phyloP scores from a whole-genome alignment of 53 echinoderm and acorn worm species.

The Glandiceps talaboti region DNA sequence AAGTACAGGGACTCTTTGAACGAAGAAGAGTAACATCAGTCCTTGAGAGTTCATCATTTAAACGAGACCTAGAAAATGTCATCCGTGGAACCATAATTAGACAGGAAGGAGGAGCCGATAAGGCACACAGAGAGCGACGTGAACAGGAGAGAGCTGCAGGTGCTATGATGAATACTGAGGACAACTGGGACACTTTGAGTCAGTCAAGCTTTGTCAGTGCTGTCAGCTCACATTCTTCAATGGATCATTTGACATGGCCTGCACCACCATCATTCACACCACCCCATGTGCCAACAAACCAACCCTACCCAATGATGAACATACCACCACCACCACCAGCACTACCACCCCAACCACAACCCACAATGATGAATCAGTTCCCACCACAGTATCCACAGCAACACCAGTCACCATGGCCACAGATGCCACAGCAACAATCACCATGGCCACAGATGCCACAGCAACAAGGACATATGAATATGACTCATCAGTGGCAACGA shows the following conservation, averaged over 20 bases:
- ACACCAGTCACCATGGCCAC: slow-evolving; percentile 3
- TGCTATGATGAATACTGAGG: background rate
- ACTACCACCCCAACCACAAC: slow-evolving; percentile 3
- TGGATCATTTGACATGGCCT: background rate
- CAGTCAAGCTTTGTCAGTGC: background rate
- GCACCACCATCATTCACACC: background rate
- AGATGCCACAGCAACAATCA: slow-evolving; percentile 6
- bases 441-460: slow-evolving; percentile 19
- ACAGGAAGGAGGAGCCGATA: slow-evolving; percentile 68
- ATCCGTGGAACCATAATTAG: slow-evolving; percentile 55
- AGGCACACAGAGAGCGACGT: background rate
- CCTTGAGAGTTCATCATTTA: slow-evolving; percentile 41
- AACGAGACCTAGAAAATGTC: slow-evolving; percentile 64
- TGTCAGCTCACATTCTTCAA: background rate
- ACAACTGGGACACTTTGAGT: background rate
- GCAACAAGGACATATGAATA: slow-evolving; percentile 6
- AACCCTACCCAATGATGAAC: slow-evolving; percentile 9
- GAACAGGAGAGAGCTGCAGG: background rate
- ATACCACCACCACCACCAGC: background rate
- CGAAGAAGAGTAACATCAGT: slow-evolving; percentile 54
- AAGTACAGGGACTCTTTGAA: slow-evolving; percentile 40
- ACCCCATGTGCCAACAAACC: background rate
- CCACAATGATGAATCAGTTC: background rate
- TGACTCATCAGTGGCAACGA: slow-evolving; percentile 17
- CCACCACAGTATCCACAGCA: background rate